phyloP scores from a whole-genome alignment of 2,113 vertebrate genomes.

The Neotoma lepida region DNA sequence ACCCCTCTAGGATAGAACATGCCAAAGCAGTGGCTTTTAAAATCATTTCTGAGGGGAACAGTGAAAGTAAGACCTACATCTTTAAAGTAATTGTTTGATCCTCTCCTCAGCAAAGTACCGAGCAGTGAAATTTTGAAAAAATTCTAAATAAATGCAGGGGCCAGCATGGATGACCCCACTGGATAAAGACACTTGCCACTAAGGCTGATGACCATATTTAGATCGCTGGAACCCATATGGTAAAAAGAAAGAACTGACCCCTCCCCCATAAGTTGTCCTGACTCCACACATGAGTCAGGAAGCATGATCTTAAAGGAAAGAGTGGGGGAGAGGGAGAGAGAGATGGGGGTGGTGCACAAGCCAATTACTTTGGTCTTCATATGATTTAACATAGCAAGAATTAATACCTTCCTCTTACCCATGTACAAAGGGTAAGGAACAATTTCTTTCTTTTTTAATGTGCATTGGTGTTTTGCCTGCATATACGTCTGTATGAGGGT shows the following conservation, averaged over 20 bases:
- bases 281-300: not conserved
- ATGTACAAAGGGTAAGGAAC: slow-evolving; percentile 5
- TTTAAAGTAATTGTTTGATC: slow-evolving; percentile 29
- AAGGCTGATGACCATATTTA: not conserved
- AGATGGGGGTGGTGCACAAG: not conserved
- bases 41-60: not conserved
- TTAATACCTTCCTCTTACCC: slow-evolving; percentile 23
- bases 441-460: not conserved
- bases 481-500: not conserved
- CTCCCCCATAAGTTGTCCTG: not conserved
- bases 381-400: not conserved
- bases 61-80: not conserved
- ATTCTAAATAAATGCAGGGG: not conserved
- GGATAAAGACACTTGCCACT: no score
- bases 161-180: not conserved
- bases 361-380: slow-evolving; percentile 9
- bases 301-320: no score
- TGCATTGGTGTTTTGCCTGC: not conserved
- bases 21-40: slow-evolving; percentile 21
- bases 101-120: not conserved
- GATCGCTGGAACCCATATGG: no score
- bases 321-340: not conserved
- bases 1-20: slow-evolving; percentile 22
- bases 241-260: not conserved
- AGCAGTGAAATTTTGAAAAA: not conserved